These are phyloP conservation scores for Brachionus asplanchnoidis DNA, from an alignment of 1,140 invertebrate species.

Conservation along the genomic window DNA sequence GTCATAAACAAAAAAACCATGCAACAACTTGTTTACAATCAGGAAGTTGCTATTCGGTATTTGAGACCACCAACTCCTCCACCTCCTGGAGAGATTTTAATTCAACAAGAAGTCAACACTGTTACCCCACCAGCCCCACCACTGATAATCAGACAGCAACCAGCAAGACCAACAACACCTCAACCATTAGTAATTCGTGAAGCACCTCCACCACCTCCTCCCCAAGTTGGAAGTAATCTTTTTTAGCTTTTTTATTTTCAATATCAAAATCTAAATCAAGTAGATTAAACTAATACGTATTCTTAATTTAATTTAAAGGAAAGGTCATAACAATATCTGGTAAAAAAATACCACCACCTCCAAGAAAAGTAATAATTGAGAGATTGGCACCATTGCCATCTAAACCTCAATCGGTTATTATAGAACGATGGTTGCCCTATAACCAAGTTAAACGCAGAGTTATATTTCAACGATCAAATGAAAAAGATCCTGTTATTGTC, in stretches of 20 bases:
- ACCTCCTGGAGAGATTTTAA: conserved; percentile 39
- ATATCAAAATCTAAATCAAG: background rate
- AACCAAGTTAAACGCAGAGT: conserved; percentile 24
- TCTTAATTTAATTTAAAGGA: background rate
- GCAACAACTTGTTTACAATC: conserved; percentile 26
- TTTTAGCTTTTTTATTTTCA: background rate
- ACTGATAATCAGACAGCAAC: conserved; percentile 24
- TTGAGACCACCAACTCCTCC: conserved; percentile 42
- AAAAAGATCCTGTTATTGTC: background rate
- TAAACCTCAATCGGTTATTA: conserved; percentile 40
- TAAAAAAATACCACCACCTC: conserved; percentile 33
- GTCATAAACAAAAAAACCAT: conserved; percentile 9
- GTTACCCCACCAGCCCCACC: conserved; percentile 37
- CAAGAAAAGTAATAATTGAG: conserved; percentile 41
- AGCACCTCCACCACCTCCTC: conserved; percentile 37
- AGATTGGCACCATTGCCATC: conserved; percentile 37
- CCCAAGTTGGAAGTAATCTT: conserved; percentile 15
- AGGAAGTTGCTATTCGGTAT: conserved; percentile 40
- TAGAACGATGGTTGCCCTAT: conserved; percentile 42
- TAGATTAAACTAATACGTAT: background rate
- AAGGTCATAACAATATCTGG: conserved; percentile 38
- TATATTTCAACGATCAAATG: conserved; percentile 20
- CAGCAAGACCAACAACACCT: conserved; percentile 34
- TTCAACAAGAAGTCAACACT: conserved; percentile 2
- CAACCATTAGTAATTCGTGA: conserved; percentile 38